Evolutionary conservation across 2,113 vertebrate species (phyloP).

Genomic region (Procavia capensis): DNA sequence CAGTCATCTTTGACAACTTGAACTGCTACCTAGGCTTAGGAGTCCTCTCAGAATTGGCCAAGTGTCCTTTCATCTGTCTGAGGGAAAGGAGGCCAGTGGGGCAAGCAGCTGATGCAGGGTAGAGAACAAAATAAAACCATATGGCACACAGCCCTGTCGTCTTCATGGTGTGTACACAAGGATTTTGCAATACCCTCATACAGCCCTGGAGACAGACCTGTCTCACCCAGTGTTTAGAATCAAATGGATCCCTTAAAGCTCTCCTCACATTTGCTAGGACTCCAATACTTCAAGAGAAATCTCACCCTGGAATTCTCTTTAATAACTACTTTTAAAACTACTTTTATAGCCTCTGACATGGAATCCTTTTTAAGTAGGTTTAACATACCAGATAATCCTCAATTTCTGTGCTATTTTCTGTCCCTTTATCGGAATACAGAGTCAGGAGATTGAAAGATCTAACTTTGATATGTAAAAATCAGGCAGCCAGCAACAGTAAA

Average conservation of each 20-base stretch:
- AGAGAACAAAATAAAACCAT: constrained; percentile 43
- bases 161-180: constrained; percentile 23
- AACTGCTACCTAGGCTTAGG: constrained; percentile 7
- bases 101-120: background rate
- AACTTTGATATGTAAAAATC: constrained; percentile 28
- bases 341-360: background rate
- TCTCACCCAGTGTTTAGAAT: background rate
- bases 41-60: constrained; percentile 6
- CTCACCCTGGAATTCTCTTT: constrained; percentile 36
- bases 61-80: background rate
- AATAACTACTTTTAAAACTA: constrained; percentile 56
- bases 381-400: background rate
- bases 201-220: background rate
- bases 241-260: constrained; percentile 8
- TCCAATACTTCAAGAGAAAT: constrained; percentile 27
- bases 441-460: constrained; percentile 27
- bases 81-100: background rate
- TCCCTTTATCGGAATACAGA: background rate
- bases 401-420: constrained; percentile 56
- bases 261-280: constrained; percentile 10
- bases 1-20: constrained; percentile 12
- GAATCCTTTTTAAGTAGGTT: constrained; percentile 1
- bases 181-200: constrained; percentile 26
- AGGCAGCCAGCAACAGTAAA: constrained; percentile 27
- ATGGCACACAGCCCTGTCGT: background rate